Conservation (phyloP, 2,113 vertebrate species). For the Toxotes jaculatrix region DNA sequence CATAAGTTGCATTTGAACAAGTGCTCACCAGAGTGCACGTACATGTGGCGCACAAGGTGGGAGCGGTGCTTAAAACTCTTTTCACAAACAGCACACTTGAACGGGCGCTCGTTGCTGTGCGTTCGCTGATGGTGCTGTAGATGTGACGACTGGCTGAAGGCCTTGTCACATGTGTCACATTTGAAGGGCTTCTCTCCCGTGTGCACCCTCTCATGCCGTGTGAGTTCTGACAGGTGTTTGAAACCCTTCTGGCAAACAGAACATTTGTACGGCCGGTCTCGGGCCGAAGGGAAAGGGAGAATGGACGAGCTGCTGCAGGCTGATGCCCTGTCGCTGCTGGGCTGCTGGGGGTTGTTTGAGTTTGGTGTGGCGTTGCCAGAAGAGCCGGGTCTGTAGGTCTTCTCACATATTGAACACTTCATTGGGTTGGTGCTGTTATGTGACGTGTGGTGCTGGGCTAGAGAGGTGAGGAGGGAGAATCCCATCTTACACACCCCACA, state of each 20-base stretch:
- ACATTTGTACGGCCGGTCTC: conserved; percentile 94
- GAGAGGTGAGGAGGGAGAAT: conserved; percentile 95
- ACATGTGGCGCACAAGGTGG: conserved; percentile 98
- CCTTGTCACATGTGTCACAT: conserved; percentile 96
- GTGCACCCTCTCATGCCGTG: conserved; percentile 95
- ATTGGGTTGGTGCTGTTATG: conserved; percentile 91
- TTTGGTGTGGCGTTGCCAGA: conserved; percentile 74
- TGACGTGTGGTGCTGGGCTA: conserved; percentile 95
- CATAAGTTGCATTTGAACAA: conserved; percentile 97
- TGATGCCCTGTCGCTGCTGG: conserved; percentile 73
- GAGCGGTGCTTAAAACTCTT: conserved; percentile 99
- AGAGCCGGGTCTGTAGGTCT: conserved; percentile 91
- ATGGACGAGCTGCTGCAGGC: conserved; percentile 82
- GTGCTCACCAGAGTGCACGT: conserved; percentile 95
- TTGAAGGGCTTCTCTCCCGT: conserved; percentile 98
- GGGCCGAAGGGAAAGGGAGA: conserved; percentile 81
- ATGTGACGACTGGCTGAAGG: conserved; percentile 98
- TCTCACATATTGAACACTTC: conserved; percentile 98
- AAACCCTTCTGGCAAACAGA: conserved; percentile 97
- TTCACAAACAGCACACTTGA: conserved; percentile 96
- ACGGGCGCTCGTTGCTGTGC: conserved; percentile 95
- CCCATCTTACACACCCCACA: conserved; percentile 99
- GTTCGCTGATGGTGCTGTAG: conserved; percentile 97
- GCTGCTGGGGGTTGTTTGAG: conserved; percentile 77
- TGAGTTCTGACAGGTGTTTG: conserved; percentile 96